Base-by-base conservation (phyloP, 2,113 vertebrate genomes). In the Thalassarche chlororhynchos region DNA sequence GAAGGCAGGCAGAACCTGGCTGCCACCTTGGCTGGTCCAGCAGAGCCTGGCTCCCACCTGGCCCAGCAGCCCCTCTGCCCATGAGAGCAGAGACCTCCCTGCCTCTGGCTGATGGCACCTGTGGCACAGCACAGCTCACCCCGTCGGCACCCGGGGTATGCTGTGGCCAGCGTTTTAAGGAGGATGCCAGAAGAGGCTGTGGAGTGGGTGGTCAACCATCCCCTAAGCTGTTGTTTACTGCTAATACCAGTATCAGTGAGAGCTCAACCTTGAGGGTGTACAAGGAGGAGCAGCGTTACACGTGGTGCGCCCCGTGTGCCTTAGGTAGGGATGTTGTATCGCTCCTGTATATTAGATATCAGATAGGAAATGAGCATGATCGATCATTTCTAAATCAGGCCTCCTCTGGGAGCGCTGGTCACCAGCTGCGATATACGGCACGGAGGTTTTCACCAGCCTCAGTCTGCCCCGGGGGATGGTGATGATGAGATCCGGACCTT, bases 251-350 rank as follows among this genome's bases (percentile, higher is more conserved):
- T 36, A 44, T 47, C 2, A 0, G 32, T 0, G 11, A 72, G 31
- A 88, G 28, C 28, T 88, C 54, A 49, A 31, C 14, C 17, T 52
- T 31, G 74, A 47, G 55, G 4, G 5, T 28, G 15, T 9, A 26
- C 2, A 9, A 58, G 40, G 31, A 79, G 47, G 18, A 52, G 66
- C 49, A 57, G 44, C 1, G 1, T 38, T 57, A 47, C 18, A 79
- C 11, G 20, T 0, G 1, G 57, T 1, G 1, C 68, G 29, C 60
- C 20, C 19, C 2, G 0, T 5, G 26, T 74, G 40, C 54, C 64
- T 61, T 8, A 58, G 79, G 40, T 8, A 64, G 49, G 23, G 44
- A 28, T 0, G 3, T 5, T 14, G 18, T 47, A 51, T 29, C 2
- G 2, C 76, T 49, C 54, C 38, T 64, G 4, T 51, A 9, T 49